Evolutionary conservation across 2,888 invertebrate species (phyloP).

Genomic region (Aleiodes alternator): DNA sequence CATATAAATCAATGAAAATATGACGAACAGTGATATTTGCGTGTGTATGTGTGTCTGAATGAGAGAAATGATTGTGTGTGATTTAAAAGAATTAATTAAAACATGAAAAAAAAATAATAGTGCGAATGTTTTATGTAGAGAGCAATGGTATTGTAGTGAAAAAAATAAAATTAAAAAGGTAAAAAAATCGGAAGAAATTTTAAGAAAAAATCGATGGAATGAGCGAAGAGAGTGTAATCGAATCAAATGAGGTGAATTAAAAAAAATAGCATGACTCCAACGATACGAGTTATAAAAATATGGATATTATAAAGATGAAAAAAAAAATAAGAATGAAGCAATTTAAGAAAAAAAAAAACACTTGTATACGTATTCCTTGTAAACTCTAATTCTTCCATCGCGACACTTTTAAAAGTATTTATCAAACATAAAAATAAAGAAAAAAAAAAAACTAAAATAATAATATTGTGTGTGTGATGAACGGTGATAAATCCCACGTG

Average conservation of each 20-base stretch:
- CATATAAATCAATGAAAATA: constrained; percentile 49
- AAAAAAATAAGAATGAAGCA: constrained; percentile 44
- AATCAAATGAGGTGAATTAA: constrained; percentile 41
- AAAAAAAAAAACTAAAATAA: constrained; percentile 49
- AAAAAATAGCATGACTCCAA: constrained; percentile 39
- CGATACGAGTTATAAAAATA: constrained; percentile 47
- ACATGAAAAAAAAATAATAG: constrained; percentile 38
- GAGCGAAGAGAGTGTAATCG: constrained; percentile 45
- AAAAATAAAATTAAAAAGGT: constrained; percentile 5
- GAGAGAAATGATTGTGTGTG: constrained; percentile 41
- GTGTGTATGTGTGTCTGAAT: constrained; percentile 46
- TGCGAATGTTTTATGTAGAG: constrained; percentile 35
- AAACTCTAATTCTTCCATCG: constrained; percentile 80
- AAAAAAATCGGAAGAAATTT: constrained; percentile 26
- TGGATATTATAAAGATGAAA: constrained; percentile 47
- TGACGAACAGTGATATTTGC: constrained; percentile 57
- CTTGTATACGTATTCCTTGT: constrained; percentile 86
- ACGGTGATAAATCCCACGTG: constrained; percentile 60
- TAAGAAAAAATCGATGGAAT: constrained; percentile 29
- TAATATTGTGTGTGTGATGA: constrained; percentile 68
- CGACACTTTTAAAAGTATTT: constrained; percentile 75
- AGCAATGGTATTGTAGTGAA: constrained; percentile 54
- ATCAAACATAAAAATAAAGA: constrained; percentile 73
- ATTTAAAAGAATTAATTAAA: constrained; percentile 32
- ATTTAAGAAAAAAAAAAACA: constrained; percentile 73